These are phyloP conservation scores for Porites cylindrica DNA, from an alignment of 92 coral and sea anemone species.

Conservation along the genomic window DNA sequence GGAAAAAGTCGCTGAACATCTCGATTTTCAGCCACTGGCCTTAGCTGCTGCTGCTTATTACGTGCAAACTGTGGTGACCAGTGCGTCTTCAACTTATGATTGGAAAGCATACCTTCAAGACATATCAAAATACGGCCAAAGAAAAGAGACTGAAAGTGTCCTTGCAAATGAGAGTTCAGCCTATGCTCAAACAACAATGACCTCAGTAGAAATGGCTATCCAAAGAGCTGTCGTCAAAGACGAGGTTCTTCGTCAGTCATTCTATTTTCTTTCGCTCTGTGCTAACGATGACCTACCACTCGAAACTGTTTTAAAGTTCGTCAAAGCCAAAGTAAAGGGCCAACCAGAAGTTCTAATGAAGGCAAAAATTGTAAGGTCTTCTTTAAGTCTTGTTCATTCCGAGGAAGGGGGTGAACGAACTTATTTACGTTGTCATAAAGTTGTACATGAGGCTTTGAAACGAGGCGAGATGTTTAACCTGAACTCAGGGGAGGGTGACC, in stretches of 20 bases:
- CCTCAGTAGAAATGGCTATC: slow-evolving; percentile 73
- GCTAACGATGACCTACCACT: background rate
- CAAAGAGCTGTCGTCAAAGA: slow-evolving; percentile 69
- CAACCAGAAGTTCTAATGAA: background rate
- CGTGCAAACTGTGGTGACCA: slow-evolving; percentile 64
- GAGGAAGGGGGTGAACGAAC: background rate
- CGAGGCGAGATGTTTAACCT: background rate
- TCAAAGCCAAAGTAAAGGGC: background rate
- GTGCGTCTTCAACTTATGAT: slow-evolving; percentile 65
- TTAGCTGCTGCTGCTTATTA: slow-evolving; percentile 86
- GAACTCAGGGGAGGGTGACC: background rate
- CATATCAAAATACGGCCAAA: slow-evolving; percentile 45
- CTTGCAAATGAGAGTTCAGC: slow-evolving; percentile 13
- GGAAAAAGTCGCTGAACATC: slow-evolving; percentile 34
- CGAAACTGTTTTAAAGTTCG: background rate
- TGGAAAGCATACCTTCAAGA: slow-evolving; percentile 66
- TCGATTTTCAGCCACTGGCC: slow-evolving; percentile 78
- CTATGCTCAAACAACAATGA: slow-evolving; percentile 77
- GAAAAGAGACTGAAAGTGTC: slow-evolving; percentile 62
- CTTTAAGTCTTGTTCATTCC: background rate
- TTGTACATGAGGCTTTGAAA: background rate
- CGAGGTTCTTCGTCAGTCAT: slow-evolving; percentile 57
- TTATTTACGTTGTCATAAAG: background rate
- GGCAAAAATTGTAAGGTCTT: background rate
- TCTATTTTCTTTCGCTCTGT: background rate